Evolutionary conservation across 2,113 vertebrate species (phyloP).

Genomic region (Dasyornis broadbenti): DNA sequence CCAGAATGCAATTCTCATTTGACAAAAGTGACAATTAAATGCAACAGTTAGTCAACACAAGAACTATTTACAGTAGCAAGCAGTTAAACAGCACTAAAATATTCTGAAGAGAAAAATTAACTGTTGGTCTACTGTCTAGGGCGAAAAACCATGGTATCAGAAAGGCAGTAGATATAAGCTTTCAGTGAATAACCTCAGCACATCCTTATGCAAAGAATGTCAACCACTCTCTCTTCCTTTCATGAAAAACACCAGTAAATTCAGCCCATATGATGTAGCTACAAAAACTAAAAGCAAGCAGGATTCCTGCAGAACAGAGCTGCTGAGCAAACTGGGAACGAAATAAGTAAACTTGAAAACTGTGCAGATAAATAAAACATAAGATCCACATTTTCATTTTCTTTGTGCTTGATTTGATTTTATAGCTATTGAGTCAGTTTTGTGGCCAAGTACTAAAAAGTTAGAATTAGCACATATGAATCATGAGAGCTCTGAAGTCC

Average conservation of each 20-base stretch:
- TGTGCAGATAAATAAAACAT: not conserved
- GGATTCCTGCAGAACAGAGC: not conserved
- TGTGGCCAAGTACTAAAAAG: not conserved
- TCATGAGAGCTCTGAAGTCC: accelerated
- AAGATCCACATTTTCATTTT: not conserved
- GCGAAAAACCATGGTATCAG: not conserved
- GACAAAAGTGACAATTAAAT: slow-evolving; percentile 1
- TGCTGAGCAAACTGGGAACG: not conserved
- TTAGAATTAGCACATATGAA: not conserved
- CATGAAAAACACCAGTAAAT: not conserved
- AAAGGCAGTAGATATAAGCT: not conserved
- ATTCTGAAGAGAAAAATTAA: not conserved
- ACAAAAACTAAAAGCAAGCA: not conserved
- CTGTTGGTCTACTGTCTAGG: not conserved
- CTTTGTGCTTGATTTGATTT: not conserved
- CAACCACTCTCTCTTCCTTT: not conserved
- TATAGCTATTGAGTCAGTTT: not conserved
- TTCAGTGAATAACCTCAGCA: not conserved
- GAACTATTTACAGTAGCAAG: not conserved
- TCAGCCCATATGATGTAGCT: not conserved
- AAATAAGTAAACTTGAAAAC: not conserved
- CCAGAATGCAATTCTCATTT: not conserved
- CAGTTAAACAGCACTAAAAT: not conserved
- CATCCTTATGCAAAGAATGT: not conserved
- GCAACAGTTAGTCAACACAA: not conserved